These are phyloP conservation scores for Acleris laterana DNA, from an alignment of 2,888 invertebrate genomes.

Conservation along the genomic window DNA sequence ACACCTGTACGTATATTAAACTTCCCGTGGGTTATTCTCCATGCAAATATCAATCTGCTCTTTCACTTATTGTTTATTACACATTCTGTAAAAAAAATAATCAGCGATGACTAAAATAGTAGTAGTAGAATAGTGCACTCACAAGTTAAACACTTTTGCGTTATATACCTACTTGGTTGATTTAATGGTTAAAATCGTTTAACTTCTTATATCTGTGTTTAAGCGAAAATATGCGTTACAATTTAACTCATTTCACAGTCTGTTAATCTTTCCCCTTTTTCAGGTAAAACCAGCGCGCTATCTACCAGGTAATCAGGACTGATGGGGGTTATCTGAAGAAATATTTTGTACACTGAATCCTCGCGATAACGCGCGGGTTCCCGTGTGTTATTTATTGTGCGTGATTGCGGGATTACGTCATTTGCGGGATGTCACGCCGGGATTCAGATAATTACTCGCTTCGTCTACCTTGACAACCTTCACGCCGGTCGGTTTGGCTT, in stretches of 20 bases:
- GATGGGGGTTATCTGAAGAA: conserved; percentile 26
- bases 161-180: too few species aligned
- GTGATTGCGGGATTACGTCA: conserved; percentile 16
- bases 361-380: conserved; percentile 13
- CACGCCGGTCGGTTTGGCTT: conserved; percentile 4
- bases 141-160: too few species aligned
- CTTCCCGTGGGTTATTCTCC: too few species aligned
- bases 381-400: conserved; percentile 18
- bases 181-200: too few species aligned
- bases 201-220: too few species aligned
- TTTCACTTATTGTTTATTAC: too few species aligned
- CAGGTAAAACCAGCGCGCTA: conserved; percentile 32
- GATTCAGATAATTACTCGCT: conserved; percentile 29
- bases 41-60: too few species aligned
- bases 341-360: conserved; percentile 30
- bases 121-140: too few species aligned
- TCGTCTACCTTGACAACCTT: conserved; percentile 20
- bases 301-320: conserved; percentile 32
- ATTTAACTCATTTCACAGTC: conserved; percentile 3
- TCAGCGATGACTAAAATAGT: too few species aligned
- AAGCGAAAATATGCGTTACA: too few species aligned
- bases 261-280: conserved; percentile 23
- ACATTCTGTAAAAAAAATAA: too few species aligned
- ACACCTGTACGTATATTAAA: too few species aligned
- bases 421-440: conserved; percentile 13